phyloP scores from a whole-genome alignment of 1,140 invertebrate genomes.

The Diachasma alloeum region DNA sequence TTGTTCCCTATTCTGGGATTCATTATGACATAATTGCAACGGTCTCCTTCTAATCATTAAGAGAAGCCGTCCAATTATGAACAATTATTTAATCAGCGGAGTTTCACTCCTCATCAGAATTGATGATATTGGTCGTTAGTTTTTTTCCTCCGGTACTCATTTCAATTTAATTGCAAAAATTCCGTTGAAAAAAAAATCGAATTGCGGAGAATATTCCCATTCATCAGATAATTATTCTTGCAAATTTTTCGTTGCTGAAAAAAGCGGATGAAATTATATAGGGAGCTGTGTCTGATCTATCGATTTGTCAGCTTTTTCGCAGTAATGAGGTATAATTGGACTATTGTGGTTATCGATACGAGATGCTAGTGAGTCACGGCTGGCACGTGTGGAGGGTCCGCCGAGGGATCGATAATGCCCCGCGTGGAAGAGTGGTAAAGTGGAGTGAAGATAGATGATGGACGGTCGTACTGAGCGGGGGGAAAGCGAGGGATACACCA shows the following conservation, averaged over 20 bases:
- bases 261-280: too few relatives aligned
- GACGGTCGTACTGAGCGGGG: neutral
- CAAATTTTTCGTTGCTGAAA: too few relatives aligned
- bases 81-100: neutral
- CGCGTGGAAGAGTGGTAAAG: neutral
- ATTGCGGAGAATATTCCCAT: neutral
- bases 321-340: neutral
- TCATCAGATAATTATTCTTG: neutral
- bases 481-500: neutral
- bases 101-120: neutral
- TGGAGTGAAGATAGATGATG: neutral
- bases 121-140: neutral
- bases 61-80: neutral
- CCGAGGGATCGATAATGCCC: neutral
- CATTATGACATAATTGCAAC: neutral
- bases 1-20: neutral
- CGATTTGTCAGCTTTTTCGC: too few relatives aligned
- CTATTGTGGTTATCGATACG: too few relatives aligned
- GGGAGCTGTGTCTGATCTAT: too few relatives aligned
- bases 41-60: neutral
- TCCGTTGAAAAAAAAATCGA: neutral
- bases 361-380: too few relatives aligned
- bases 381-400: neutral
- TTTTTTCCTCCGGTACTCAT: neutral
- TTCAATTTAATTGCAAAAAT: neutral